phyloP scores from a whole-genome alignment of 2,113 vertebrate species.

The Megaleporinus macrocephalus region DNA sequence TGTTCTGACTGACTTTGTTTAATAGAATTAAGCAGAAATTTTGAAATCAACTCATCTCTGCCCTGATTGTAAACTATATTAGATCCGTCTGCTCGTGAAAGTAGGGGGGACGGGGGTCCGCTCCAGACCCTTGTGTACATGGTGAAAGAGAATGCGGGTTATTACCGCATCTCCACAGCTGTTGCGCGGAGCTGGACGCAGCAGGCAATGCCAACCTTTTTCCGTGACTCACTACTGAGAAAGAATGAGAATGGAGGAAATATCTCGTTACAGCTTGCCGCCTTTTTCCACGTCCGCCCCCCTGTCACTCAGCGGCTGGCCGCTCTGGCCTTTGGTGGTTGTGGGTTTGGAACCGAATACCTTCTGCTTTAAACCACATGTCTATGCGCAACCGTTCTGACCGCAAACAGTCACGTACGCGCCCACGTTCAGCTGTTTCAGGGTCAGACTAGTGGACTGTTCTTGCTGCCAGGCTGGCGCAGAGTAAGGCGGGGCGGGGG shows the following conservation, averaged over 20 bases:
- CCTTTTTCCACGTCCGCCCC: not conserved
- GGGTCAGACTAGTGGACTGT: too few relatives aligned
- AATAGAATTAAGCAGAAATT: too few relatives aligned
- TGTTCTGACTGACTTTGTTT: too few relatives aligned
- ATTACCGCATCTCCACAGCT: not conserved
- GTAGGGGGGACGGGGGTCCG: not conserved
- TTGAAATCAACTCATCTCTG: not conserved
- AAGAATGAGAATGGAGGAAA: not conserved
- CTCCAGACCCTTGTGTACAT: not conserved
- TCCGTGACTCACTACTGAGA: not conserved
- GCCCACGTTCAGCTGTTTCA: not conserved
- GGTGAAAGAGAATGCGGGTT: not conserved
- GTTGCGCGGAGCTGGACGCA: not conserved
- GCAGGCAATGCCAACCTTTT: not conserved
- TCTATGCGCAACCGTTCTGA: not conserved
- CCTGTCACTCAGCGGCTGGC: slow-evolving; percentile 21
- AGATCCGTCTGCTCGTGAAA: not conserved
- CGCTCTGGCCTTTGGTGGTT: slow-evolving; percentile 16
- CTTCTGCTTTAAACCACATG: slow-evolving; percentile 18
- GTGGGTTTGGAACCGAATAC: not conserved
- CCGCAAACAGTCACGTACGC: not conserved
- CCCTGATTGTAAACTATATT: not conserved
- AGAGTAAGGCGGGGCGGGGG: too few relatives aligned
- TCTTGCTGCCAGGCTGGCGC: too few relatives aligned
- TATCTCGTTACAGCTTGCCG: not conserved